These are phyloP conservation scores for Scolopax mira DNA, from an alignment of 2,113 vertebrate species.

Conservation along the genomic window DNA sequence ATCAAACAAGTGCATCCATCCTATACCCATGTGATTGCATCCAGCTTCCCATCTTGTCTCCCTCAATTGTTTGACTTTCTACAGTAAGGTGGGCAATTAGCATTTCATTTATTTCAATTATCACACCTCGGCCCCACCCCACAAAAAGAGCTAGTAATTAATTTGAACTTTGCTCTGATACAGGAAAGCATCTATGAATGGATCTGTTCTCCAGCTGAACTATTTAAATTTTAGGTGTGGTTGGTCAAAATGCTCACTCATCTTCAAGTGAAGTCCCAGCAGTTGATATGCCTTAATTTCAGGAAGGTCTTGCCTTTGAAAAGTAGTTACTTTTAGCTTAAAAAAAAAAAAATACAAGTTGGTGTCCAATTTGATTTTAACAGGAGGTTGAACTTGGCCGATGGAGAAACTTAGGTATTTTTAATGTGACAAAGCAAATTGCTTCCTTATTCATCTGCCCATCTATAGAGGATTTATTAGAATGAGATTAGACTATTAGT, in stretches of 20 bases:
- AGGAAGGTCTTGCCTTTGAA: neutral
- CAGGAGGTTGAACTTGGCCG: neutral
- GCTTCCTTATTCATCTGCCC: neutral
- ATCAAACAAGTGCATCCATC: neutral
- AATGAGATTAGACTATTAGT: neutral
- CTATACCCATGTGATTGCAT: neutral
- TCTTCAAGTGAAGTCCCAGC: neutral
- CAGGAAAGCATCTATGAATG: neutral
- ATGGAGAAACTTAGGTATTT: neutral
- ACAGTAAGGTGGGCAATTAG: neutral
- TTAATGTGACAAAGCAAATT: conserved; percentile 14
- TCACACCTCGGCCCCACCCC: neutral
- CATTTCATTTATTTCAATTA: neutral
- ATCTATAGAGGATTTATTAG: neutral
- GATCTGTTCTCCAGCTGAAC: neutral
- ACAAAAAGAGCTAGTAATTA: neutral
- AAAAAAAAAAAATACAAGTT: neutral
- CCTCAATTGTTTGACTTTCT: neutral
- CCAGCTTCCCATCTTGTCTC: neutral
- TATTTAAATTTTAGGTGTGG: neutral
- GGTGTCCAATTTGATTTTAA: neutral
- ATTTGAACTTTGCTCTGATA: neutral
- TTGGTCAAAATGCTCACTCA: neutral
- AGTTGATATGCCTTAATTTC: neutral
- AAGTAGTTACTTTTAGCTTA: neutral